Evolutionary conservation across 1,140 invertebrate species (phyloP).

Genomic region (Bombus waltoni): DNA sequence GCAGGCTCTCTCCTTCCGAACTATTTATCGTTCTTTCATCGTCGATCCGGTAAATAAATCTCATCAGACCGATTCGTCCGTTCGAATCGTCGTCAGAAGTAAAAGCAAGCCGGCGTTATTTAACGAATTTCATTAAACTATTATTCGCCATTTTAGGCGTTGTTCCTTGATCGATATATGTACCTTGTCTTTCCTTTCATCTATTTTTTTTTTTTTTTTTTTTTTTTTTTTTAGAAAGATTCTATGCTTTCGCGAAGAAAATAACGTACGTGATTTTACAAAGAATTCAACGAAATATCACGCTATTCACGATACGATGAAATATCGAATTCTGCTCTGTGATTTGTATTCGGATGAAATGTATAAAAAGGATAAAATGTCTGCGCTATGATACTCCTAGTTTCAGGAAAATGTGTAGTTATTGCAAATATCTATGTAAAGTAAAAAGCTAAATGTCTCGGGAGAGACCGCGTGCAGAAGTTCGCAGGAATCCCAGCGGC

Average conservation of each 20-base stretch:
- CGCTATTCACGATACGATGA: too few species aligned
- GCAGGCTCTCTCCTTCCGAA: conserved; percentile 38
- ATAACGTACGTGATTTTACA: neutral
- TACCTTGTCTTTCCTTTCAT: neutral
- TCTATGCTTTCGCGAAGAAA: neutral
- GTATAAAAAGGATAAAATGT: too few species aligned
- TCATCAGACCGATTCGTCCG: conserved; percentile 1
- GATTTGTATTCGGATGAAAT: too few species aligned
- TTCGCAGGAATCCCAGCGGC: conserved; percentile 8
- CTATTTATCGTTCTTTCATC: conserved; percentile 53
- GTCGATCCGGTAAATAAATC: conserved; percentile 43
- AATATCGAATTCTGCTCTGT: too few species aligned
- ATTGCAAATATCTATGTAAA: neutral
- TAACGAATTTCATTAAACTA: conserved; percentile 28
- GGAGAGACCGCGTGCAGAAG: neutral
- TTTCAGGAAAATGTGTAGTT: neutral
- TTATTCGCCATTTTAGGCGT: neutral
- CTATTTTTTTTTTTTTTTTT: neutral
- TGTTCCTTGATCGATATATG: neutral
- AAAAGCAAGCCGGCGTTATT: neutral
- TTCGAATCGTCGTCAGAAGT: neutral
- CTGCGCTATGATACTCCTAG: too few species aligned
- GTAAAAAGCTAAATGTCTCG: neutral
- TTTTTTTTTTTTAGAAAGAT: neutral
- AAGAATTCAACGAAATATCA: too few species aligned